Base-by-base conservation (phyloP, 1,140 invertebrate genomes). In the Tetragnatha versicolor region DNA sequence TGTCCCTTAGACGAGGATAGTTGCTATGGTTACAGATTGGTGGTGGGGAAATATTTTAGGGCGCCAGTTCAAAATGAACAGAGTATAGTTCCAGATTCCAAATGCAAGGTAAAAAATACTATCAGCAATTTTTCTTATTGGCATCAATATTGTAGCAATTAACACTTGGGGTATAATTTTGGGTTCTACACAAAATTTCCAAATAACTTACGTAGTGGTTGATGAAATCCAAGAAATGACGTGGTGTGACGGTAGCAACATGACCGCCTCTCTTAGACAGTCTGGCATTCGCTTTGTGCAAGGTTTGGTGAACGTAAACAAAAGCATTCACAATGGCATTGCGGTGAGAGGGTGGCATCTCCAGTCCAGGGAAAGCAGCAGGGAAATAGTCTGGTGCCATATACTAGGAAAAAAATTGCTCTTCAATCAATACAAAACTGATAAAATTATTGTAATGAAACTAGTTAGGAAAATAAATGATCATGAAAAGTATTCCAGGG, bases 191-290 rank as follows among this genome's bases (percentile, higher is more conserved):
- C 3, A 61, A 20, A 33, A 69, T 12, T 22, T 5, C 2, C 17
- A 58, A 10, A 47, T 47, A 12, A 83, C 85, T 85, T 80, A 88
- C 97, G 89, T 98, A 99, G 86, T 99, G 98, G 87, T 98, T 94
- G 83, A 99, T 99, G 85, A 99, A 99, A 87, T 99, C 98, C n/a
- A 99, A 87, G 86, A 98, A 99, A 88, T 99, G 98, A 73, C 95
- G 89, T 2, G 98, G 98, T 4, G 98, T 99, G 27, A 99, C 97
- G 3, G 97, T 94, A 92, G 98, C 98, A 3, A 95, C 96, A 81
- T 96, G 90, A 61, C 95, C 93, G 25, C 97, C 97, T 49, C 96
- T 88, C 85, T 98, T 98, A 0, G 91, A 91, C 10, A 98, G 87
- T 58, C 95, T 87, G 10, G 90, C 89, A 84, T 99, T 99, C 39